A percentile compares a stretch with the other conserved stretches of the same genome.
Evolutionary conservation across 2,888 invertebrate species (phyloP).

Genomic region (Drosophila dives): DNA sequence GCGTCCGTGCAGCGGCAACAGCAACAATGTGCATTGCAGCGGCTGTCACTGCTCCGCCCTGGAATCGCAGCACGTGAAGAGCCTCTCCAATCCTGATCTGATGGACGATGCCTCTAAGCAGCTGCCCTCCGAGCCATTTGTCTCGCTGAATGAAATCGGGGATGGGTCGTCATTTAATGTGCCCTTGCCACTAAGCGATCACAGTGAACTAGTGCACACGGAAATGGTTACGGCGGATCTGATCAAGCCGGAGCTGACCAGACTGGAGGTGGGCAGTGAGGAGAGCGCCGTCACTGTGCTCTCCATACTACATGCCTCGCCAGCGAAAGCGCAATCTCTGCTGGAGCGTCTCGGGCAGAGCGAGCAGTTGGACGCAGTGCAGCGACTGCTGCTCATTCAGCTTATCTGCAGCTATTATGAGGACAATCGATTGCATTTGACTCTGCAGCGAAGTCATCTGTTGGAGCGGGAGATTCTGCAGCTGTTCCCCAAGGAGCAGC

Average conservation of each 20-base stretch:
- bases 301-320: constrained; percentile 68
- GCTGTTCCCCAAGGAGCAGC: constrained; percentile 74
- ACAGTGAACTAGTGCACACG: constrained; percentile 36
- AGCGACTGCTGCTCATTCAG: constrained; percentile 74
- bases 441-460: constrained; percentile 74
- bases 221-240: constrained; percentile 29
- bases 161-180: constrained; percentile 39
- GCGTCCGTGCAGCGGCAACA: neutral
- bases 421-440: constrained; percentile 75
- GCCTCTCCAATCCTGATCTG: constrained; percentile 41
- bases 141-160: constrained; percentile 49
- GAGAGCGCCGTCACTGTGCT: constrained; percentile 56
- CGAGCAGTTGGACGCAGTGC: constrained; percentile 61
- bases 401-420: constrained; percentile 79
- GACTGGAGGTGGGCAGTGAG: constrained; percentile 25
- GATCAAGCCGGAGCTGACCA: constrained; percentile 45
- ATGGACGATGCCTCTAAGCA: constrained; percentile 48
- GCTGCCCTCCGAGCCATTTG: constrained; percentile 58
- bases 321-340: constrained; percentile 59
- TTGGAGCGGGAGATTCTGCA: constrained; percentile 77
- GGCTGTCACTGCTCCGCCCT: constrained; percentile 55
- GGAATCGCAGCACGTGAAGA: neutral
- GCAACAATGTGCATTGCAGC: constrained; percentile 44
- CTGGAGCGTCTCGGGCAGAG: constrained; percentile 67
- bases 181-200: constrained; percentile 31